Conservation (phyloP, 1,140 invertebrate genomes). For the Drosophila sucinea region DNA sequence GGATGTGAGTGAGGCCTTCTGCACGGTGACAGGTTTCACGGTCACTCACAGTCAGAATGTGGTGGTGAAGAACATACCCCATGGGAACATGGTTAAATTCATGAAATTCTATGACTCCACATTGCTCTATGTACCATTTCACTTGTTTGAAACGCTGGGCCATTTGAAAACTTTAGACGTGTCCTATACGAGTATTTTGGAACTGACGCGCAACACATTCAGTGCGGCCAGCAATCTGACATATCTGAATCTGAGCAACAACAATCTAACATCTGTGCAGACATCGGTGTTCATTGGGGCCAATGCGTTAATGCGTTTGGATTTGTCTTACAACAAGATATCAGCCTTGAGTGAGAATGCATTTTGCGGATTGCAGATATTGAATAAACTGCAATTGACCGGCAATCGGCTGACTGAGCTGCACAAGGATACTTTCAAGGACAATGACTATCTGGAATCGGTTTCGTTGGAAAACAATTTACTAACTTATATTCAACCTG, state of each 20-base stretch:
- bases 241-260: slow-evolving; percentile 70
- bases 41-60: slow-evolving; percentile 78
- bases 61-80: slow-evolving; percentile 60
- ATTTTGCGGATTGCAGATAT: slow-evolving; percentile 64
- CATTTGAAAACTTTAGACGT: slow-evolving; percentile 73
- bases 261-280: slow-evolving; percentile 71
- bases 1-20: slow-evolving; percentile 68
- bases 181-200: slow-evolving; percentile 70
- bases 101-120: slow-evolving; percentile 82
- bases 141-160: slow-evolving; percentile 71
- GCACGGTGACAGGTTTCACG: slow-evolving; percentile 74
- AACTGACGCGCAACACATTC: slow-evolving; percentile 74
- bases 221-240: slow-evolving; percentile 67
- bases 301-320: slow-evolving; percentile 64
- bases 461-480: slow-evolving; percentile 67
- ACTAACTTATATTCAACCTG: slow-evolving; percentile 63
- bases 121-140: slow-evolving; percentile 75
- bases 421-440: slow-evolving; percentile 70
- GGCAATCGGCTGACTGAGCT: slow-evolving; percentile 63
- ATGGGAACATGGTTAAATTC: slow-evolving; percentile 73
- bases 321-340: slow-evolving; percentile 72
- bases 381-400: slow-evolving; percentile 65
- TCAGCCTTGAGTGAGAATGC: slow-evolving; percentile 64
- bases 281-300: slow-evolving; percentile 78
- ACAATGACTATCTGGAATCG: slow-evolving; percentile 69